These are phyloP conservation scores for Troides oblongomaculatus DNA, from an alignment of 2,888 invertebrate genomes.

Conservation along the genomic window DNA sequence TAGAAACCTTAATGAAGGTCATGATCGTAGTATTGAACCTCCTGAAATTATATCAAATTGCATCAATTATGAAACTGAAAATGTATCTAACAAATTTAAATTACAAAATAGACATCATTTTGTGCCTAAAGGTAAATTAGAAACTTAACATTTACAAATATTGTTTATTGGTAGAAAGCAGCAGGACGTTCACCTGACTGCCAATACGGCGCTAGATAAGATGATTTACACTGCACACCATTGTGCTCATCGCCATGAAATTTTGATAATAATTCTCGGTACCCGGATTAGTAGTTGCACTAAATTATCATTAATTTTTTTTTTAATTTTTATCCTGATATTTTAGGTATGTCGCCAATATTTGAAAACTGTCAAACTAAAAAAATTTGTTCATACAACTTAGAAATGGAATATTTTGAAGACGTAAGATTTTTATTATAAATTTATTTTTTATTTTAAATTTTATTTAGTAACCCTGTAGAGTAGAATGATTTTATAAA, in stretches of 20 bases:
- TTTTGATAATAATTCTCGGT: no score
- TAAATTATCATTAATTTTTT: background rate
- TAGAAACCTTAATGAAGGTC: background rate
- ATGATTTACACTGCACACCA: no score
- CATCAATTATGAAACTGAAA: conserved; percentile 23
- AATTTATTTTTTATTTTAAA: no score
- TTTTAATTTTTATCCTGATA: background rate
- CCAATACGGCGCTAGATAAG: no score
- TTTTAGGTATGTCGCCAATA: conserved; percentile 77
- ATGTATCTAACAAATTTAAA: conserved; percentile 48
- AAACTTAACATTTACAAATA: no score
- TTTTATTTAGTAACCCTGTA: background rate
- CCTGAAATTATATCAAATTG: conserved; percentile 29
- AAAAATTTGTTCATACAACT: conserved; percentile 38
- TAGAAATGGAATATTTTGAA: conserved; percentile 55
- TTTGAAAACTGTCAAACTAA: conserved; percentile 57
- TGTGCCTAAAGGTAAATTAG: conserved; percentile 77
- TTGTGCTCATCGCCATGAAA: no score
- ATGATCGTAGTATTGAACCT: background rate
- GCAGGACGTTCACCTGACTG: no score
- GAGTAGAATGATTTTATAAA: no score
- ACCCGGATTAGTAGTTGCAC: no score
- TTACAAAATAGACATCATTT: conserved; percentile 69
- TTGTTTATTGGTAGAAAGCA: no score
- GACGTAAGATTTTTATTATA: conserved; percentile 46